Base-by-base conservation (phyloP, 2,797 vertebrate species). In the Chrosomus eos region DNA sequence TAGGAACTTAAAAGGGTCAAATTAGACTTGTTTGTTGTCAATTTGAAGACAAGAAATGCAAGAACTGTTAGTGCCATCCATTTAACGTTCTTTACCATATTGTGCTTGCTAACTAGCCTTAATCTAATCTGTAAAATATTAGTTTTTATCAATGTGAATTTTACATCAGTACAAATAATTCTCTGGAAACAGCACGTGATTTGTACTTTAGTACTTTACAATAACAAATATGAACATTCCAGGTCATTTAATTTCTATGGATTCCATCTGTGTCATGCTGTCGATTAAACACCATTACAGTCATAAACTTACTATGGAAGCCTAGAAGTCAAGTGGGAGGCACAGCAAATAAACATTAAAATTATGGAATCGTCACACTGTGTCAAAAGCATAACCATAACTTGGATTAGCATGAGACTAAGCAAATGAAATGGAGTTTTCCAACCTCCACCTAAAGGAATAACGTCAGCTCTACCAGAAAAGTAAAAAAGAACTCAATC, bases 221-320 rank as follows among this genome's bases (percentile, higher is more conserved):
- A 60, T 71, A 55, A 51, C 28, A 23, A 67, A 51, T 18, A 23
- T 26, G 64, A 40, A 64, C 33, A 64, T 62, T 64, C 21, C 19
- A 62, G 40, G 28, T 16, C 55, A 40, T 81, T 81, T 16, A 4
- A 43, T 11, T n/a, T 55, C 67, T 72, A 23, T 38, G 55, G 38
- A 82, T 48, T 73, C 21, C 23, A 81, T 72, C 26, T 26, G 18
- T 73, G 31, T 26, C 58, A 53, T 75, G 58, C 23, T 28, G 72
- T 83, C 9, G 3, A 26, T 48, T 51, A 51, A 26, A 16, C 40
- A 40, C 53, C 7, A 26, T 18, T 19, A 36, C 40, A 73, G 71
- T 36, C 64, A 53, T 53, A 68, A 14, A 83, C 45, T 38, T 55
- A 67, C 60, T 19, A 82, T 45, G 36, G 40, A 83, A 83, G 72